phyloP scores from a whole-genome alignment of 1,140 invertebrate species.

The Ceratina japonica region DNA sequence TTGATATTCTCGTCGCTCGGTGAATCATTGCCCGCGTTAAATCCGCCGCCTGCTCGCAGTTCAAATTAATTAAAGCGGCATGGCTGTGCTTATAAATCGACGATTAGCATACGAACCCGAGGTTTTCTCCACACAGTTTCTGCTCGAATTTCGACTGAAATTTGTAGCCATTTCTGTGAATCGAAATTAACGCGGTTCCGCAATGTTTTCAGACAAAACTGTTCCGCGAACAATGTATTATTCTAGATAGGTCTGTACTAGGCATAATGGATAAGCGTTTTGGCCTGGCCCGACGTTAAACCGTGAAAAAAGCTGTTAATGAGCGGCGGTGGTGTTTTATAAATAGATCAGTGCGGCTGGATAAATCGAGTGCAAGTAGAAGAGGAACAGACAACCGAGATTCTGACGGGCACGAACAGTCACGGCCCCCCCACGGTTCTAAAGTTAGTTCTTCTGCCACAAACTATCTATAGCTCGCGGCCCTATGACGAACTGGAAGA shows the following conservation, averaged over 20 bases:
- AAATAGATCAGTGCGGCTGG: slow-evolving; percentile 67
- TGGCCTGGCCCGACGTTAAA: background rate
- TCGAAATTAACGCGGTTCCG: background rate
- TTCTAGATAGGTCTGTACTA: too few species aligned
- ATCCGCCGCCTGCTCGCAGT: slow-evolving; percentile 6
- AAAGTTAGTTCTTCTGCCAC: slow-evolving; percentile 69
- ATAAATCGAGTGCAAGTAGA: slow-evolving; percentile 68
- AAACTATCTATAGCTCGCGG: slow-evolving; percentile 71
- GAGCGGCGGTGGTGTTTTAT: slow-evolving; percentile 68
- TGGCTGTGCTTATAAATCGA: slow-evolving; percentile 30
- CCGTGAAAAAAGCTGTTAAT: slow-evolving; percentile 66
- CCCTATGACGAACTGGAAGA: slow-evolving; percentile 68
- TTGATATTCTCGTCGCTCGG: background rate
- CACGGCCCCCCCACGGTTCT: slow-evolving; percentile 63
- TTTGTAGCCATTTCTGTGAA: background rate
- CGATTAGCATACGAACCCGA: slow-evolving; percentile 55
- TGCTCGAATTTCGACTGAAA: background rate
- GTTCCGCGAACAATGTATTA: too few species aligned
- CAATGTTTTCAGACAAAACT: too few species aligned
- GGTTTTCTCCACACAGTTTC: background rate
- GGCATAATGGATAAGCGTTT: slow-evolving; percentile 30
- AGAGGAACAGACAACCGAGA: slow-evolving; percentile 53
- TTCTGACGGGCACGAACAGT: slow-evolving; percentile 41
- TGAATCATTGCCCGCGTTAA: slow-evolving; percentile 20
- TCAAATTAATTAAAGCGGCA: slow-evolving; percentile 56